These are phyloP conservation scores for Linepithema humile DNA, from an alignment of 1,140 invertebrate genomes.

Conservation along the genomic window DNA sequence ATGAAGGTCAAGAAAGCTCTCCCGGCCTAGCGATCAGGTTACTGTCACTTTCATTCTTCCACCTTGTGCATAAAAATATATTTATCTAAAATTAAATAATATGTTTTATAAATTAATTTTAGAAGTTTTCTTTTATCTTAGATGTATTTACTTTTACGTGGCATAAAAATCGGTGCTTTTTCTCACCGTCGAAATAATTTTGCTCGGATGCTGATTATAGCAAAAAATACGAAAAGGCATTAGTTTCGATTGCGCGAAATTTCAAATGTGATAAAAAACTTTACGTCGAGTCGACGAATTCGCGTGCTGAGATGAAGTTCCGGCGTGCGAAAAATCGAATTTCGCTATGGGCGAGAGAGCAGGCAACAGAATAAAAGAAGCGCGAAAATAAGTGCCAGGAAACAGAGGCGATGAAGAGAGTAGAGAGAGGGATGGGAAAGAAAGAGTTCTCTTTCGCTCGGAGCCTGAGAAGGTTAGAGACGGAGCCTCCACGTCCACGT, in stretches of 20 bases:
- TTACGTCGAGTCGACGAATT: neutral
- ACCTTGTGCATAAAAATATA: no score
- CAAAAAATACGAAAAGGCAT: conserved; percentile 13
- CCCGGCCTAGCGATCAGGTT: neutral
- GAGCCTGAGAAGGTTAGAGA: conserved; percentile 24
- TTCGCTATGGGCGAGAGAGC: conserved; percentile 29
- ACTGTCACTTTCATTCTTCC: conserved; percentile 12
- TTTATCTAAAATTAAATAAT: neutral
- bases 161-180: neutral
- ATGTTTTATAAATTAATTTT: neutral
- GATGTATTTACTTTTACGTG: neutral
- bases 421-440: neutral
- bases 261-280: neutral
- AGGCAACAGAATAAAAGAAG: conserved; percentile 36
- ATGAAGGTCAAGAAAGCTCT: conserved; percentile 57
- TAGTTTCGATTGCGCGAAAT: neutral
- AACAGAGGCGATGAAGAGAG: neutral
- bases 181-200: neutral
- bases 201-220: neutral
- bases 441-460: neutral
- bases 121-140: neutral
- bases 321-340: conserved; percentile 46
- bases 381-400: conserved; percentile 25
- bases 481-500: conserved; percentile 72
- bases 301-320: neutral